A percentile compares a stretch with the other conserved stretches of the same genome.
phyloP scores from a whole-genome alignment of 1,140 invertebrate genomes.

The Teleopsis dalmanni region DNA sequence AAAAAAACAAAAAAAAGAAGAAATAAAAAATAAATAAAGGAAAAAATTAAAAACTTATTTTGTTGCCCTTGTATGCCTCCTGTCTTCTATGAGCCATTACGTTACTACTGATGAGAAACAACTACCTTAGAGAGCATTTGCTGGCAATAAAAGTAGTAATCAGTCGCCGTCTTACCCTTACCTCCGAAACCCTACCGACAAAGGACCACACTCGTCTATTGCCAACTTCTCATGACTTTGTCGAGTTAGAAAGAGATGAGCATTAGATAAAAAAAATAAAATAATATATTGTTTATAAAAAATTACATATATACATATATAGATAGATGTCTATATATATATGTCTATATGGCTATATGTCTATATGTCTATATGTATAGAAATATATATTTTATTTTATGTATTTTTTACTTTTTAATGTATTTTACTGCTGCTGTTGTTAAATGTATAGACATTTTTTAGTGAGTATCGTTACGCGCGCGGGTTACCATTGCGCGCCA shows the following conservation, averaged over 20 bases:
- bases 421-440: too few relatives aligned
- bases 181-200: not conserved
- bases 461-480: too few relatives aligned
- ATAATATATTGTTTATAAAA: too few relatives aligned
- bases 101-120: constrained; percentile 8
- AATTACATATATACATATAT: too few relatives aligned
- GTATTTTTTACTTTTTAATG: constrained; percentile 7
- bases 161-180: constrained; percentile 18
- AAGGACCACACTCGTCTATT: not conserved
- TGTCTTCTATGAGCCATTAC: not conserved
- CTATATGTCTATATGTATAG: too few relatives aligned
- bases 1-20: too few relatives aligned
- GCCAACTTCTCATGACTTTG: constrained; percentile 9
- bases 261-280: constrained; percentile 28
- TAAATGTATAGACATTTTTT: too few relatives aligned
- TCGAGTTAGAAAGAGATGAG: constrained; percentile 44
- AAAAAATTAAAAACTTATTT: not conserved
- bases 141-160: constrained; percentile 46
- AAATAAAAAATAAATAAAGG: too few relatives aligned
- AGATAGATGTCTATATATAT: too few relatives aligned
- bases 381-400: constrained; percentile 11
- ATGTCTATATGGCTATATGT: too few relatives aligned
- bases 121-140: constrained; percentile 40
- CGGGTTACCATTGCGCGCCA: too few relatives aligned
- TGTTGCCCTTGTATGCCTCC: not conserved